These are phyloP conservation scores for Pomatostomus ruficeps DNA, from an alignment of 2,113 vertebrate genomes.

Conservation along the genomic window DNA sequence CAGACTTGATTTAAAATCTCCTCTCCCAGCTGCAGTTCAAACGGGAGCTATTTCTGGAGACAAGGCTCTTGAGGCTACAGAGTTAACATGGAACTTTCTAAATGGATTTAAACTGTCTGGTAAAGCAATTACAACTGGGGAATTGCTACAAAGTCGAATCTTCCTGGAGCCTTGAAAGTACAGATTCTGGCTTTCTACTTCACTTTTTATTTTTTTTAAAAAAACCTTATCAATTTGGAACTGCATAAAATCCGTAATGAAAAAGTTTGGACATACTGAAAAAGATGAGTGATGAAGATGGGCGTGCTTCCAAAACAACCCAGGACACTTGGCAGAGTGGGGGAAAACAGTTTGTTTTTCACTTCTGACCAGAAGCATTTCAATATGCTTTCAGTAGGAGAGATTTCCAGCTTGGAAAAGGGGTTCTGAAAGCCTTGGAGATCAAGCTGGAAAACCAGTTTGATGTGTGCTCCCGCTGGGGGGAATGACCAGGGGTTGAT, in stretches of 20 bases:
- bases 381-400: background rate
- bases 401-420: background rate
- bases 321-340: background rate
- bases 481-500: background rate
- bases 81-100: background rate
- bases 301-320: background rate
- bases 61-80: background rate
- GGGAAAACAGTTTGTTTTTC: background rate
- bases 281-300: background rate
- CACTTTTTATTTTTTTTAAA: background rate
- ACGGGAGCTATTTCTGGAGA: background rate
- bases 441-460: background rate
- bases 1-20: background rate
- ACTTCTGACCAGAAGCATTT: background rate
- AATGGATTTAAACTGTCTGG: constrained; percentile 9
- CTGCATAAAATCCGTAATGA: background rate
- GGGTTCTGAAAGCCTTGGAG: background rate
- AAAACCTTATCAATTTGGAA: background rate
- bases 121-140: background rate
- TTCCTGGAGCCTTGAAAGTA: background rate
- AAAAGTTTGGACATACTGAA: background rate
- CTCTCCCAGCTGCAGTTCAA: background rate
- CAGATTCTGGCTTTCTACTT: background rate
- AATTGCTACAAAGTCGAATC: background rate
- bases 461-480: background rate